These are phyloP conservation scores for Drosophila kuntzei DNA, from an alignment of 2,888 invertebrate genomes.

Conservation along the genomic window DNA sequence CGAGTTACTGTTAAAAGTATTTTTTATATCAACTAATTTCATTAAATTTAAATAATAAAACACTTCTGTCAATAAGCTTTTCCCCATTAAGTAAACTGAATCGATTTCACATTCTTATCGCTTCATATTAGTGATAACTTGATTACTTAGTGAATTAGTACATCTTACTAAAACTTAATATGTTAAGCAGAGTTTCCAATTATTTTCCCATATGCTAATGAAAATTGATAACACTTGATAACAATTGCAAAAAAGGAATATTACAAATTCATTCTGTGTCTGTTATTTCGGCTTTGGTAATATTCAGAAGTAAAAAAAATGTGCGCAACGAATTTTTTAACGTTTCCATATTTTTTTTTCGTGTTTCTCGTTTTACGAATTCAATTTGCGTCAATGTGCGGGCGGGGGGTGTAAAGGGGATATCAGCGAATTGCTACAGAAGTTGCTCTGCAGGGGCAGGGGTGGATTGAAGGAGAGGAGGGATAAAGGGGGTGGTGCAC, in stretches of 20 bases:
- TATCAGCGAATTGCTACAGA: conserved; percentile 21
- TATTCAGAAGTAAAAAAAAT: conserved; percentile 33
- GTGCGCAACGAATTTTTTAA: conserved; percentile 52
- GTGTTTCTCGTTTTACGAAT: conserved; percentile 58
- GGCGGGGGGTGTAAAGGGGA: conserved; percentile 9
- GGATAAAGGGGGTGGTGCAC: conserved; percentile 4
- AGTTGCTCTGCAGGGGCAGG: background rate
- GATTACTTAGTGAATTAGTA: background rate
- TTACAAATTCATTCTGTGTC: background rate
- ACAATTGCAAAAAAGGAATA: conserved; percentile 14
- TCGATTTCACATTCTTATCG: too few relatives aligned
- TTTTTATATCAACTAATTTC: too few relatives aligned
- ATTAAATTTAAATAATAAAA: too few relatives aligned
- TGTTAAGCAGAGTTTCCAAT: background rate
- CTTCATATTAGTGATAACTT: too few relatives aligned
- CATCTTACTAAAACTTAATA: background rate
- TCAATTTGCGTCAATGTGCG: conserved; percentile 62
- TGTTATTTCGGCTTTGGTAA: conserved; percentile 27
- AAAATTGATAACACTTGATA: conserved; percentile 1
- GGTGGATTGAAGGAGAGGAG: background rate
- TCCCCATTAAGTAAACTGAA: too few relatives aligned
- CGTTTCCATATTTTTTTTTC: conserved; percentile 31
- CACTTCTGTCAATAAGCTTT: too few relatives aligned
- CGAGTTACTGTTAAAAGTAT: too few relatives aligned
- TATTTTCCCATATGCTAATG: background rate